Evolutionary conservation across 2,797 vertebrate genomes (phyloP).

Genomic region (Sebastes minor): DNA sequence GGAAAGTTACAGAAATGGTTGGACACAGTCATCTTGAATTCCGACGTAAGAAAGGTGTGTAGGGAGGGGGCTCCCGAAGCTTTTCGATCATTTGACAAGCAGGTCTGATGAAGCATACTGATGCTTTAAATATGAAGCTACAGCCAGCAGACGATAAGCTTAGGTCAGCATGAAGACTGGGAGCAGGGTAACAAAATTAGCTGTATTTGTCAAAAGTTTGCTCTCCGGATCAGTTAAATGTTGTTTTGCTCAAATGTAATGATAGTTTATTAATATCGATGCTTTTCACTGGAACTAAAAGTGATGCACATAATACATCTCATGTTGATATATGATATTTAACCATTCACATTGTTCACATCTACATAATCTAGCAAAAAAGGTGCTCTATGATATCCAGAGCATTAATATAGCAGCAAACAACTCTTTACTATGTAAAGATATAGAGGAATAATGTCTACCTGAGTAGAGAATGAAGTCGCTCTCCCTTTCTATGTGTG

Average conservation of each 20-base stretch:
- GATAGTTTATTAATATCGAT: neutral
- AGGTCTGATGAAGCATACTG: neutral
- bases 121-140: neutral
- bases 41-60: neutral
- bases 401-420: too few relatives aligned
- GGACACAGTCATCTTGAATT: rapidly evolving
- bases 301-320: neutral
- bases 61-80: neutral
- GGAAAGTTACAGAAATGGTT: neutral
- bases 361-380: neutral
- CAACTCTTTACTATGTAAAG: too few relatives aligned
- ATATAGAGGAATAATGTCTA: too few relatives aligned
- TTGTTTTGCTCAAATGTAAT: neutral
- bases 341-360: neutral
- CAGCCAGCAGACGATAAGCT: neutral
- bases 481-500: too few relatives aligned
- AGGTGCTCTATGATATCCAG: too few relatives aligned
- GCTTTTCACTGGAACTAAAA: neutral
- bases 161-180: neutral
- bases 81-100: neutral
- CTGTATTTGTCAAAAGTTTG: rapidly evolving
- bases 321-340: neutral
- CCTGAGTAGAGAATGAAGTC: too few relatives aligned
- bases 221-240: neutral
- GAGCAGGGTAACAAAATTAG: neutral